Conservation (phyloP, 2,797 vertebrate species). For the Synaphobranchus kaupii region DNA sequence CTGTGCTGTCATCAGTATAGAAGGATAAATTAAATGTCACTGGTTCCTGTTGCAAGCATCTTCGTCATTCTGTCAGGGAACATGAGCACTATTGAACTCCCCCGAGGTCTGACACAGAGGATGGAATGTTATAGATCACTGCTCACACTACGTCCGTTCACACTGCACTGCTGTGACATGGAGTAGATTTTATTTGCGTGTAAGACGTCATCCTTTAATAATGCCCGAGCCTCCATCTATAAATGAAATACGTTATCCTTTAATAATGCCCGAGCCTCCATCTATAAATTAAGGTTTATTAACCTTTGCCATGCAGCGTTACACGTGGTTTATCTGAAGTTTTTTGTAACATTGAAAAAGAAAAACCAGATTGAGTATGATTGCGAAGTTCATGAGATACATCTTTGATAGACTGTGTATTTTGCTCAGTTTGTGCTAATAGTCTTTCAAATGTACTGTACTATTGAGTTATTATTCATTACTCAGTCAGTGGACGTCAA, state of each 20-base stretch:
- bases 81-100: slow-evolving; percentile 19
- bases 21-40: slow-evolving; percentile 46
- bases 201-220: background rate
- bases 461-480: background rate
- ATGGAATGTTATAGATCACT: background rate
- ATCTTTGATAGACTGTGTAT: background rate
- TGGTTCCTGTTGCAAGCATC: slow-evolving; percentile 38
- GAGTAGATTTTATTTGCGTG: background rate
- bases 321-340: background rate
- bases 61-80: slow-evolving; percentile 39
- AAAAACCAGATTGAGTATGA: background rate
- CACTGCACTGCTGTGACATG: background rate
- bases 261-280: background rate
- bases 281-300: background rate
- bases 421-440: background rate
- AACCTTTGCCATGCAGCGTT: background rate
- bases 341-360: background rate
- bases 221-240: background rate
- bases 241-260: background rate
- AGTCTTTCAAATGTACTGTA: background rate
- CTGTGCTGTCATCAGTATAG: slow-evolving; percentile 36
- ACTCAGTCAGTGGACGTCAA: background rate
- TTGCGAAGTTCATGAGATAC: background rate
- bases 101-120: slow-evolving; percentile 1
- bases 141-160: slow-evolving; percentile 10